phyloP scores from a whole-genome alignment of 2,888 invertebrate genomes.

The Andrena trimmerana region DNA sequence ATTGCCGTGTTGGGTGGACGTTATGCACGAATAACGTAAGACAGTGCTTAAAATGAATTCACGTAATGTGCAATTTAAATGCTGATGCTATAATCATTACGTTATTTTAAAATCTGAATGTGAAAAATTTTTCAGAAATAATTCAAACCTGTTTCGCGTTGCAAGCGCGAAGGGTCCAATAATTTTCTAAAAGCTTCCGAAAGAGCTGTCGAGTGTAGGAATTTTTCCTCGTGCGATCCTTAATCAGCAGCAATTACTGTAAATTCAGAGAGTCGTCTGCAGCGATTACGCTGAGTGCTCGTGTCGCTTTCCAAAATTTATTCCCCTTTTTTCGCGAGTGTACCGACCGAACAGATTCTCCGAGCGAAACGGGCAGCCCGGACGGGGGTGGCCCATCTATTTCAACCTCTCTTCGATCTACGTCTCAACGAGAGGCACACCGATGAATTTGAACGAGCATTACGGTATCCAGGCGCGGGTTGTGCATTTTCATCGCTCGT shows the following conservation, averaged over 20 bases:
- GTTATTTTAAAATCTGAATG: no score
- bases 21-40: neutral
- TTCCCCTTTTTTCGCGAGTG: neutral
- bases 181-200: neutral
- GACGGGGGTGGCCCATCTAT: conserved; percentile 39
- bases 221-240: neutral
- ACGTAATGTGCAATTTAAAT: no score
- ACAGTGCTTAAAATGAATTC: no score
- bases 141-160: neutral
- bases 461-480: conserved; percentile 61
- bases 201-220: neutral
- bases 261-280: conserved; percentile 7
- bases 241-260: conserved; percentile 18
- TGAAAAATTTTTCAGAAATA: neutral
- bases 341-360: neutral
- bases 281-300: conserved; percentile 25
- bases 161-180: neutral
- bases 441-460: conserved; percentile 65
- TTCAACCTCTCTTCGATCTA: conserved; percentile 9
- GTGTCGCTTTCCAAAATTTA: conserved; percentile 12
- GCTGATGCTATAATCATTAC: no score
- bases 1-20: neutral
- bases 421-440: conserved; percentile 26
- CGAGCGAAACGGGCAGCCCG: neutral
- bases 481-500: conserved; percentile 62